Evolutionary conservation across 2,888 invertebrate species (phyloP).

Genomic region (Thecocarcelia acutangulata): DNA sequence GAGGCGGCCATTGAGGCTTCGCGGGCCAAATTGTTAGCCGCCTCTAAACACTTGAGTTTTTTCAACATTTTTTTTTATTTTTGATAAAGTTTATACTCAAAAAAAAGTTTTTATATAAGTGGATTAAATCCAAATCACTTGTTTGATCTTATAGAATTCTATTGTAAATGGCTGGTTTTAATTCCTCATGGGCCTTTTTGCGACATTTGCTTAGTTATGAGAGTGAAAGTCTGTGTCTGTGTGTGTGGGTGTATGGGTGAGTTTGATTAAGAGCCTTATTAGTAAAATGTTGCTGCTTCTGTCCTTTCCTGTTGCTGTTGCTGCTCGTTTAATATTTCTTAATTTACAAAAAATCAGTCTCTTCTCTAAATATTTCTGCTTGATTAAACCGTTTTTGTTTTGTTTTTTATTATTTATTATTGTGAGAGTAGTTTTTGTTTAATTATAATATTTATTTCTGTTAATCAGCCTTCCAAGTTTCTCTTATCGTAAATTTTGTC

Average conservation of each 20-base stretch:
- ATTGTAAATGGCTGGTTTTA: constrained; percentile 45
- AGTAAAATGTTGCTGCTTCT: constrained; percentile 35
- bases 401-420: constrained; percentile 23
- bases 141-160: constrained; percentile 63
- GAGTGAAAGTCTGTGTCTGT: constrained; percentile 9
- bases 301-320: constrained; percentile 1
- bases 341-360: constrained; percentile 76
- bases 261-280: constrained; percentile 28
- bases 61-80: constrained; percentile 76
- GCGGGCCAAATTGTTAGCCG: constrained; percentile 68
- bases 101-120: constrained; percentile 47
- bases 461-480: constrained; percentile 67
- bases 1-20: constrained; percentile 44
- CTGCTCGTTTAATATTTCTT: constrained; percentile 62
- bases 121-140: constrained; percentile 68
- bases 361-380: constrained; percentile 73
- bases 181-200: not conserved
- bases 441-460: constrained; percentile 41
- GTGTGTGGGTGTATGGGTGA: not conserved
- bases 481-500: constrained; percentile 63
- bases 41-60: constrained; percentile 79
- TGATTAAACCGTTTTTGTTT: constrained; percentile 67
- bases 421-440: constrained; percentile 52
- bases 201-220: constrained; percentile 5
- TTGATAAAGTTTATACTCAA: constrained; percentile 22